Evolutionary conservation across 2,888 invertebrate species (phyloP).

Genomic region (Microplitis deprimator): DNA sequence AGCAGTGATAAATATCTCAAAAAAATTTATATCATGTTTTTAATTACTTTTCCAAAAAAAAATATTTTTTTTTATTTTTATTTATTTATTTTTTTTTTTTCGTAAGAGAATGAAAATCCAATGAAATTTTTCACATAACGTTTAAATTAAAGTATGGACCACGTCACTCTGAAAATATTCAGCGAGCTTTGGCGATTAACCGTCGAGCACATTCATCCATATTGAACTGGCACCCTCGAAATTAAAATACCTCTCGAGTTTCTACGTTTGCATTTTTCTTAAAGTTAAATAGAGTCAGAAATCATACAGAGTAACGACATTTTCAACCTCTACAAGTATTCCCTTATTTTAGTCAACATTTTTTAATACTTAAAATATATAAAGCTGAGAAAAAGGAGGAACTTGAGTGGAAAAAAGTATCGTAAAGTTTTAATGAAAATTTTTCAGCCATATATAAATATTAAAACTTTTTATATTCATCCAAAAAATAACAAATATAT

Average conservation of each 20-base stretch:
- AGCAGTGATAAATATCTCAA: conserved; percentile 11
- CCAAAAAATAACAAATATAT: too few species aligned
- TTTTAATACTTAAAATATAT: neutral
- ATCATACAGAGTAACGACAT: neutral
- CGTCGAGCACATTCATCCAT: conserved; percentile 49
- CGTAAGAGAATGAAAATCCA: conserved; percentile 1
- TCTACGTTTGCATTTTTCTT: conserved; percentile 42
- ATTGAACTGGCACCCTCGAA: conserved; percentile 48
- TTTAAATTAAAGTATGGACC: neutral
- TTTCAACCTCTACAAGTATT: neutral
- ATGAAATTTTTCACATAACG: conserved; percentile 9
- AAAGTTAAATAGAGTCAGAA: neutral
- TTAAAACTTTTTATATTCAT: neutral
- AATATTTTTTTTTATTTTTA: neutral
- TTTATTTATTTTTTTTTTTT: neutral
- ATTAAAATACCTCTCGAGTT: conserved; percentile 44
- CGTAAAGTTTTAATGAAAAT: neutral
- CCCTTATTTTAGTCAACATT: neutral
- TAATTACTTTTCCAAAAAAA: neutral
- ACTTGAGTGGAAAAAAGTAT: conserved; percentile 8
- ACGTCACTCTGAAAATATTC: conserved; percentile 31
- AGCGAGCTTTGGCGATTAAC: conserved; percentile 49
- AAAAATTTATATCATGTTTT: neutral
- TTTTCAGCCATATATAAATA: conserved; percentile 1
- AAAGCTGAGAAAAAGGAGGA: neutral